Base-by-base conservation (phyloP, 2,113 vertebrate genomes). In the Vombatus ursinus region DNA sequence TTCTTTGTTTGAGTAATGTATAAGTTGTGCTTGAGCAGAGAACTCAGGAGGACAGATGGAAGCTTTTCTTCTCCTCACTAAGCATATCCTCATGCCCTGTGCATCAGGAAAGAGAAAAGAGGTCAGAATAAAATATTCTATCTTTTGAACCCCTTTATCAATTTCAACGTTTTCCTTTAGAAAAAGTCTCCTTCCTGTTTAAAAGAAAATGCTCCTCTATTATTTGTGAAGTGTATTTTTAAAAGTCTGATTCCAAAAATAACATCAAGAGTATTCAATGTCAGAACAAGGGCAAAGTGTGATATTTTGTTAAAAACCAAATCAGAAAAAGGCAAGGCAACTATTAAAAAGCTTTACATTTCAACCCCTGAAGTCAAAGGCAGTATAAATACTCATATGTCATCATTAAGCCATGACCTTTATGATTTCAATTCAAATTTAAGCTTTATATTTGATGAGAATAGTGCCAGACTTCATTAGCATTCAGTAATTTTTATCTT, bases 1-100 rank as follows among this genome's bases (percentile, higher is more conserved):
- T 54, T 11, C 49, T 68, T 94, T 94, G 92, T 68, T 94, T 94
- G 92, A 93, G 90, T 61, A 91, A 57, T 28, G 54, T 28, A 57
- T 12, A 48, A 57, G 54, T n/a, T 48, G 16, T 47, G 91, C 28
- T 95, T 96, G 28, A 91, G 61, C 50, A 54, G 51, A 91, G n/a
- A 95, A 93, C n/a, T 92, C 92, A 93, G 89, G 47, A 94, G 37
- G 47, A n/a, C 2, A 50, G 48, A 52, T 57, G 52, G 26, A 92
- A 51, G 52, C 16, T 4, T 52, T 91, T 31, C 26, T 91, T 57
- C 52, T 50, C n/a, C 44, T 90, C 44, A 93, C 50, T 68, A 90
- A 19, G 52, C 53, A 51, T 37, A 90, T 91, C 10, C 68, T 11
- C 3, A 25, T 91, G 16, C 1, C 50, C 28, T 10, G 91, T 28